These are phyloP conservation scores for Adelosebastes latens DNA, from an alignment of 2,797 vertebrate species.

Conservation along the genomic window DNA sequence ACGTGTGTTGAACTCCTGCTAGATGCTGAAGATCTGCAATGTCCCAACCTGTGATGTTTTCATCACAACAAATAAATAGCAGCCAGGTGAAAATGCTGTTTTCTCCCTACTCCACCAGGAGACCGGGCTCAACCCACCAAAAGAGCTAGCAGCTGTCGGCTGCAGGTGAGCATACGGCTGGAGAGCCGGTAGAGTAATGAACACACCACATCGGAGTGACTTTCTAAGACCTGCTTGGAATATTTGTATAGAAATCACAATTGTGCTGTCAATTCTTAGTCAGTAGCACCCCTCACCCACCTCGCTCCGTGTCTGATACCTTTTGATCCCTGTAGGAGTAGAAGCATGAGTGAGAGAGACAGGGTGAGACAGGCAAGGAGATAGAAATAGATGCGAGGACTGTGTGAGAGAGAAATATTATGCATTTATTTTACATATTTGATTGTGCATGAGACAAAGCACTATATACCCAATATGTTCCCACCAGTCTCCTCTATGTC, in stretches of 20 bases:
- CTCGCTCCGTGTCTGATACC: slow-evolving; percentile 33
- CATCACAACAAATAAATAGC: slow-evolving; percentile 68
- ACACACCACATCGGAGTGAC: slow-evolving; percentile 41
- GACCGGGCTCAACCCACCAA: slow-evolving; percentile 53
- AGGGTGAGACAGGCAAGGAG: slow-evolving; percentile 19
- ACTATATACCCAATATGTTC: background rate
- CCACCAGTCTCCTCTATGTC: background rate
- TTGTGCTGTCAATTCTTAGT: slow-evolving; percentile 31
- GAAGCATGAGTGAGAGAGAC: slow-evolving; percentile 30
- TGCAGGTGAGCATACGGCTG: slow-evolving; percentile 63
- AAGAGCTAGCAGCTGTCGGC: slow-evolving; percentile 69
- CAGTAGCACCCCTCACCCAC: background rate
- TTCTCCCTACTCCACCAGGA: slow-evolving; percentile 59
- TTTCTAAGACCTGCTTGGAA: slow-evolving; percentile 58
- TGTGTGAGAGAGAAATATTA: slow-evolving; percentile 1
- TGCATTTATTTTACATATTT: slow-evolving; percentile 28
- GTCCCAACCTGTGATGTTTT: slow-evolving; percentile 74
- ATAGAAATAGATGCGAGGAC: slow-evolving; percentile 15
- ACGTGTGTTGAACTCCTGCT: slow-evolving; percentile 69
- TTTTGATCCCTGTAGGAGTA: slow-evolving; percentile 54
- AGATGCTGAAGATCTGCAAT: slow-evolving; percentile 46
- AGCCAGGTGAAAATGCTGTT: slow-evolving; percentile 67
- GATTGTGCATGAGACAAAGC: background rate
- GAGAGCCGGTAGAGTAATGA: slow-evolving; percentile 59
- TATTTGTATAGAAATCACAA: slow-evolving; percentile 57